Percentiles rank a stretch among this genome's conserved stretches.
Conservation (phyloP, 23 tunicate species). For the Ascidia mentula region DNA sequence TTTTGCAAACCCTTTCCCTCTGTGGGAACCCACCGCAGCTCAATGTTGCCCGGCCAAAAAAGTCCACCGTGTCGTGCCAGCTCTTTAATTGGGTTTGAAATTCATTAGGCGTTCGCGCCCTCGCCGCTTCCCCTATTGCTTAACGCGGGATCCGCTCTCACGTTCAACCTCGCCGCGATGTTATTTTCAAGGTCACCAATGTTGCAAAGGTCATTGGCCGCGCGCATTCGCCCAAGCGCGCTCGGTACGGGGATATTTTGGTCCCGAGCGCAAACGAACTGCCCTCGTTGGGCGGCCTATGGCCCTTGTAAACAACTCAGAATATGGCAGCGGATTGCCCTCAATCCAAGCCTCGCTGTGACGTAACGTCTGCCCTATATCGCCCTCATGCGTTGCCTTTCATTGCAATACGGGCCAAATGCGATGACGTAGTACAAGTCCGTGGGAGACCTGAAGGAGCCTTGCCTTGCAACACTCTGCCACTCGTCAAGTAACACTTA, state of each 20-base stretch:
- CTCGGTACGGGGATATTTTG: background rate
- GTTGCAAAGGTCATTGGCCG: background rate
- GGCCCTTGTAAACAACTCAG: constrained; percentile 11
- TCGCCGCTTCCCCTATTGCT: background rate
- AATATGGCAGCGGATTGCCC: background rate
- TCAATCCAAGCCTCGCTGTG: background rate
- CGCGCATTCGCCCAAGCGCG: background rate
- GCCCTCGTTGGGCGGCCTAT: constrained; percentile 8
- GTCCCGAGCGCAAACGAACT: background rate
- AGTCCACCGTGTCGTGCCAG: background rate
- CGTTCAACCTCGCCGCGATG: background rate
- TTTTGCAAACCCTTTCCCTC: background rate
- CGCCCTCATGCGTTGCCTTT: background rate
- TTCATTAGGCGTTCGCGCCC: background rate
- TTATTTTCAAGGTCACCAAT: constrained; percentile 1
- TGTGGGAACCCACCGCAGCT: background rate
- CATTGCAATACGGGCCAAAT: background rate
- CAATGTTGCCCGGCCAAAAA: background rate
- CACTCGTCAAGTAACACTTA: background rate
- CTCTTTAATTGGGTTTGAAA: constrained; percentile 1
- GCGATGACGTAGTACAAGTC: background rate
- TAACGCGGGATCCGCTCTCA: no score
- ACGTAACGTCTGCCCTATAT: constrained; percentile 11
- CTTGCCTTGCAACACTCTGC: background rate
- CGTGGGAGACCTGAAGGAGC: constrained; percentile 4